Evolutionary conservation across 2,888 invertebrate genomes (phyloP), one percentile per base, ranked within the genome.

Genomic region (Pandemis corylana): DNA sequence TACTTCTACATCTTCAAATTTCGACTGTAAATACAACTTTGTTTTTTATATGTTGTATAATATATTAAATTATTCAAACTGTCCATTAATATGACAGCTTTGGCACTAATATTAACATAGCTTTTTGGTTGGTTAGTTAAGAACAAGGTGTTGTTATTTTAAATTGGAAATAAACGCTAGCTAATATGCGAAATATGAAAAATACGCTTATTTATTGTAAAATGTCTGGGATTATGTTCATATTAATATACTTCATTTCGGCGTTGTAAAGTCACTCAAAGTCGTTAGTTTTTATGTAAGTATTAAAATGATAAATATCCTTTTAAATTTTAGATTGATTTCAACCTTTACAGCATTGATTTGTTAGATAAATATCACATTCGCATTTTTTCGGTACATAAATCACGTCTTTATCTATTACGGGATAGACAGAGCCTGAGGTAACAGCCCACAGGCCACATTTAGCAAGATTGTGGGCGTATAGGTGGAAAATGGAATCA

Each of bases 21-120:
- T 66, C 5, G 10, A 13, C 44, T 51, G 69, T 6, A 70, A 61
- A 51, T 13, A 3, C 36, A 62, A 70, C 3, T 53, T 74, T 41
- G 74, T 65, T n/a, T 49, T 36, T 42, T 15, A 36, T 65, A 41
- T 67, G 67, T 67, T 63, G n/a, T 66, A 53, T 75, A 70, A 71
- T 62, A 66, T 74, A 75, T 75, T 75, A 53, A 70, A 63, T 67
- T 67, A 75, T 75, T 46, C 67, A 15, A 41, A 53, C 51, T 51
- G 53, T 10, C 44, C 20, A 75, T 75, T 71, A 66, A 71, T 67
- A 67, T 75, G 75, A 75, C 75, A 75, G 41, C 6, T 63, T 56
- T 41, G 71, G 67, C 67, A 75, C 61, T 66, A 36, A 73, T 41
- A 70, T 75, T 70, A 70, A 41, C 74, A 75, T 75, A 66, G 28